Base-by-base conservation (phyloP, 2,113 vertebrate genomes). In the Tauraco erythrolophus region DNA sequence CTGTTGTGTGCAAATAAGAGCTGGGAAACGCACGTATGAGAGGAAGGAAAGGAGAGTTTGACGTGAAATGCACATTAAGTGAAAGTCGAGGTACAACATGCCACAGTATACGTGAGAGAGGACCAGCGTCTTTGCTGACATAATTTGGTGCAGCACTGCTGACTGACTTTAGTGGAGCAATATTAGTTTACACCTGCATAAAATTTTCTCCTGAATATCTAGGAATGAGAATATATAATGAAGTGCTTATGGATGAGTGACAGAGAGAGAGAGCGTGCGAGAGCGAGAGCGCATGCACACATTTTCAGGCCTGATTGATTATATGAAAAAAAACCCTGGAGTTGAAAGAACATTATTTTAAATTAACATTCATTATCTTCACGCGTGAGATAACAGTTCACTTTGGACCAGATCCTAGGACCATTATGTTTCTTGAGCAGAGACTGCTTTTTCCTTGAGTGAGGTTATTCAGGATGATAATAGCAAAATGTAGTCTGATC, bases 301-400 rank as follows among this genome's bases (percentile, higher is more conserved):
- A 6, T 91, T 92, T 94, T 85, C 81, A 96, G 96, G 84, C 94
- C 96, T 92, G 89, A 94, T 94, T 94, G 95, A 96, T 95, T 84
- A 35, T 82, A 71, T 71, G 60, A 76, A 91, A 94, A 97, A 93
- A 88, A 10, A 7, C 14, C 18, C 28, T 43, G 60, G 65, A 95
- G 81, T 93, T 94, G 94, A 91, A 94, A 92, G 96, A 94, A 89
- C 83, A 91, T 97, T 96, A 88, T 95, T 97, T 95, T 91, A 97
- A 95, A 96, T 96, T 95, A 93, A 95, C 86, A 60, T 95, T 94
- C 92, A 91, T 94, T 95, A 96, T 97, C 91, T 94, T 97, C 88
- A 96, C 2, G 24, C 33, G 31, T 96, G 95, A 97, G 92, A 84
- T 96, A 92, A 75, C 92, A 68, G 94, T 94, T 97, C 94, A 76